Percentiles rank a stretch among this genome's conserved stretches.
Evolutionary conservation across 1,140 invertebrate species (phyloP).

Genomic region (Drosophila virilis): DNA sequence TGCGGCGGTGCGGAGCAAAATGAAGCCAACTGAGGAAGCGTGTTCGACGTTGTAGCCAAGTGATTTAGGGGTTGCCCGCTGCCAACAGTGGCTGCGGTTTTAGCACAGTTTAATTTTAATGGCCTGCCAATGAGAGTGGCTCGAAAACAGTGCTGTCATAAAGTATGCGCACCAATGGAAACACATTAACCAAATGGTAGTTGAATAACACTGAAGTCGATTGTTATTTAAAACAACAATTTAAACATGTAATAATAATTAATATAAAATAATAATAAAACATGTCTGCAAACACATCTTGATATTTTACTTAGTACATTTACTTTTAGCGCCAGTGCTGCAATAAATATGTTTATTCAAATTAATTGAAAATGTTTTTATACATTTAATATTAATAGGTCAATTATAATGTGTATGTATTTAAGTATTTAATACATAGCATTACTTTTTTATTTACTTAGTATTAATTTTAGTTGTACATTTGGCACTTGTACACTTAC

Average conservation of each 20-base stretch:
- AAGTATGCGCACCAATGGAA: constrained; percentile 27
- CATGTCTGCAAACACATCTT: too few species aligned
- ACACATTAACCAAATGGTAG: constrained; percentile 6
- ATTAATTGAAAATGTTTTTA: too few species aligned
- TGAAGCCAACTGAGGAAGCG: constrained; percentile 30
- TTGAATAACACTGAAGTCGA: background rate
- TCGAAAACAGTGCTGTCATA: constrained; percentile 29
- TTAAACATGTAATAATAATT: background rate
- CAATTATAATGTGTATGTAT: too few species aligned
- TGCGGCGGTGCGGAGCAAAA: background rate
- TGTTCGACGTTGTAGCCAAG: constrained; percentile 51
- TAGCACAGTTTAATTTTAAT: constrained; percentile 55
- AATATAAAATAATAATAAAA: too few species aligned
- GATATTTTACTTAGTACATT: too few species aligned
- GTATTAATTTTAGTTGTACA: background rate
- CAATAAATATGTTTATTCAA: background rate
- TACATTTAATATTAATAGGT: too few species aligned
- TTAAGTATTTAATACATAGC: too few species aligned
- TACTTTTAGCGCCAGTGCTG: background rate
- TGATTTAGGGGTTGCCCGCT: constrained; percentile 66
- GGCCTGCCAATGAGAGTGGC: constrained; percentile 43
- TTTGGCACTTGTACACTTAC: background rate
- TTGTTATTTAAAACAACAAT: constrained; percentile 1
- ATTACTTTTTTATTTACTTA: background rate
- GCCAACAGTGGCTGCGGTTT: constrained; percentile 25